Percentiles rank a stretch among this genome's conserved stretches.
Conservation (phyloP, 2,113 vertebrate species). For the Tachycineta bicolor region DNA sequence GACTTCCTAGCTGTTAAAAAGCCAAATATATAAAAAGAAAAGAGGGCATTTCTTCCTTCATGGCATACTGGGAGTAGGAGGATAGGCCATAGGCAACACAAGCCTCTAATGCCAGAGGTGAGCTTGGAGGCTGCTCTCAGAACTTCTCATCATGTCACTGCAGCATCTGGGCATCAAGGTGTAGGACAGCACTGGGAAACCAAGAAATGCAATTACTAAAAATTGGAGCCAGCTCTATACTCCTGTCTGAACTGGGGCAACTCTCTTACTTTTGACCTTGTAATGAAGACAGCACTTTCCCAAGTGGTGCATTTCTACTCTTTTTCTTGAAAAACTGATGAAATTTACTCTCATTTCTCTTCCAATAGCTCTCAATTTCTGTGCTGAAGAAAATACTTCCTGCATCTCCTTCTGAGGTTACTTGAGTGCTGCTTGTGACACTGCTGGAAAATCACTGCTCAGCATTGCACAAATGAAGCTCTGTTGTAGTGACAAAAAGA, state of each 20-base stretch:
- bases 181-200: background rate
- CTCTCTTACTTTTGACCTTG: background rate
- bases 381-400: background rate
- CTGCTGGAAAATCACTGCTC: background rate
- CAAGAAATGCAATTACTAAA: background rate
- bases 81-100: background rate
- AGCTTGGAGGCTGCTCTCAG: background rate
- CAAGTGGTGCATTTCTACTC: background rate
- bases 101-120: background rate
- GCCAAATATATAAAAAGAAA: background rate
- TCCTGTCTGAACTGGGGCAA: background rate
- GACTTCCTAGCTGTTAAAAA: background rate
- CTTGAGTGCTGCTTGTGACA: background rate
- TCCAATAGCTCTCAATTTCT: background rate
- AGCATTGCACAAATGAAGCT: background rate
- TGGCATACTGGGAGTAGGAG: background rate
- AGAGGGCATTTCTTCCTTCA: background rate
- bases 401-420: background rate
- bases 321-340: background rate
- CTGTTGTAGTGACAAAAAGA: background rate
- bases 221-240: background rate
- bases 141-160: fast-evolving
- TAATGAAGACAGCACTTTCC: background rate
- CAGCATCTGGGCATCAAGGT: fast-evolving
- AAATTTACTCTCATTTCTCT: background rate